Evolutionary conservation across 2,888 invertebrate species (phyloP), one percentile per base, ranked within the genome.

Genomic region (Pseudolycoriella hygida): DNA sequence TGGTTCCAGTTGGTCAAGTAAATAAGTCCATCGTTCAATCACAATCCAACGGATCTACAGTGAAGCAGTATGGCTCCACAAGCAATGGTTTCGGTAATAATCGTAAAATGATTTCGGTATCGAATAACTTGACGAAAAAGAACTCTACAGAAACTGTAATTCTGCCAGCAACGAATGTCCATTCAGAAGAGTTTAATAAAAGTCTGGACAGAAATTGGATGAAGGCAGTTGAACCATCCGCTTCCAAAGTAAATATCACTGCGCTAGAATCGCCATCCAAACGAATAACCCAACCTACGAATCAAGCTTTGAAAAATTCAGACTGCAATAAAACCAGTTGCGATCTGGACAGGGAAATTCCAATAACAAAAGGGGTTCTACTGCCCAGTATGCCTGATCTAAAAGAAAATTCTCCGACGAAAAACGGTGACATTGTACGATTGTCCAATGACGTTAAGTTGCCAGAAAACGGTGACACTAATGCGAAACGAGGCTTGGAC

Each of bases 351-450:
- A 8, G 6, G 12, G 34, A 34, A 25, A 25, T 25, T 5, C 11
- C 34, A 5, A 34, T 4, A 14, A 5, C 34, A 12, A 14, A 14
- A 14, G 3, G 3, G 11, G 15, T 12, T 4, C 3, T 58, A 56
- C 56, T 65, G 55, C 65, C 65, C 45, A 63, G 63, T 49, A 64
- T 65, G 62, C 65, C 65, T 31, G 60, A 56, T 45, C 38, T 52
- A 17, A 18, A 32, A 15, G 2, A 20, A 19, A 45, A 10, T n/a
- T 30, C 39, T 12, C 37, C 17, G 11, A 44, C 32, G n/a, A 2
- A 19, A 8, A 42, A 43, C 17, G 43, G n/a, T 2, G 20, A 43
- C 2, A 14, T 19, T 25, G 8, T 8, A 25, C 25, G 5, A 8
- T 25, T 8, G 8, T 25, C 10, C 32, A 25, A 32, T 39, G 17